Percentiles rank a stretch among this genome's conserved stretches.
These are phyloP conservation scores for Ennomos quercinarius DNA, from an alignment of 2,888 invertebrate species.

Conservation along the genomic window DNA sequence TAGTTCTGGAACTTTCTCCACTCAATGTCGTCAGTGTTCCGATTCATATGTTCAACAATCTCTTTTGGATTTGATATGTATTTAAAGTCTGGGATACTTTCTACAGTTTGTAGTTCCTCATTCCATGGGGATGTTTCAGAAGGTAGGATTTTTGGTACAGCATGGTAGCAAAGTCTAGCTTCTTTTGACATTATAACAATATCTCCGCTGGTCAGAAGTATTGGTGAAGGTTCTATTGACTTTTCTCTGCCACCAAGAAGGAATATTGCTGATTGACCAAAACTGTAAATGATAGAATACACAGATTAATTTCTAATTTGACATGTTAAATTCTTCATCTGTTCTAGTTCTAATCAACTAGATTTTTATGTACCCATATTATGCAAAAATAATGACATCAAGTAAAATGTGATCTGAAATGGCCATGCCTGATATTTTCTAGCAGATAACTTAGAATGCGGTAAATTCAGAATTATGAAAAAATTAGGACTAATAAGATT, in stretches of 20 bases:
- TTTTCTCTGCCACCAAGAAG: constrained; percentile 93
- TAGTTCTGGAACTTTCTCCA: constrained; percentile 87
- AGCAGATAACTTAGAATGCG: too few relatives aligned
- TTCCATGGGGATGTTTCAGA: constrained; percentile 80
- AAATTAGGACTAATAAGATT: too few relatives aligned
- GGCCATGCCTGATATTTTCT: too few relatives aligned
- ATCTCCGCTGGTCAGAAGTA: constrained; percentile 95
- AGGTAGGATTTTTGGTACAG: constrained; percentile 94
- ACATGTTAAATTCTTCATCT: not conserved
- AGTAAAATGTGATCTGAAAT: too few relatives aligned
- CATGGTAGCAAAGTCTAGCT: constrained; percentile 96
- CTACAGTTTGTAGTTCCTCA: constrained; percentile 34
- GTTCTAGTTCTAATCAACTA: too few relatives aligned
- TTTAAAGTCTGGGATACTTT: constrained; percentile 48
- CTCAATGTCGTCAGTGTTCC: constrained; percentile 55
- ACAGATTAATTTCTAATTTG: not conserved
- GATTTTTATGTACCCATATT: too few relatives aligned
- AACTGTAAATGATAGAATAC: constrained; percentile 83
- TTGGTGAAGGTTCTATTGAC: constrained; percentile 87
- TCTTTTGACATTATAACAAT: constrained; percentile 95
- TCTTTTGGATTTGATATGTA: constrained; percentile 53
- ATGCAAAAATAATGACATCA: too few relatives aligned
- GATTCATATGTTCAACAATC: constrained; percentile 49
- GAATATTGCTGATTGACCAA: constrained; percentile 98
- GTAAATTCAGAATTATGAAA: too few relatives aligned